Evolutionary conservation across 2,888 invertebrate genomes (phyloP).

Genomic region (Orthonychiurus folsomi): DNA sequence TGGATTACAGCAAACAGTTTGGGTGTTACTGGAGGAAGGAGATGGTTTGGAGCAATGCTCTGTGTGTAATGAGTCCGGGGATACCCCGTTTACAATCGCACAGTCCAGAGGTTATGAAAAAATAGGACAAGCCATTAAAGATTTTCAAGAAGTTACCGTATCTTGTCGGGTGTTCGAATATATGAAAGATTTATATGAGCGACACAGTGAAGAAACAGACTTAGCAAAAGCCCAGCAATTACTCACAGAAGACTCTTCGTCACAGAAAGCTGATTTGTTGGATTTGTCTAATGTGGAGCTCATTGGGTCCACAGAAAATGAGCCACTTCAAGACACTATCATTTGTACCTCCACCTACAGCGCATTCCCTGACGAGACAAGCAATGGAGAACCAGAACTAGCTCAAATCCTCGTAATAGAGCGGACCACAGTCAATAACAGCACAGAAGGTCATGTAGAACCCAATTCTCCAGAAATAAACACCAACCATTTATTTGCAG

Average conservation of each 20-base stretch:
- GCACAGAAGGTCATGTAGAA: not conserved
- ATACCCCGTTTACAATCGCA: conserved; percentile 34
- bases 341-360: not conserved
- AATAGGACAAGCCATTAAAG: conserved; percentile 25
- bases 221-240: too few species aligned
- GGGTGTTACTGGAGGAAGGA: conserved; percentile 30
- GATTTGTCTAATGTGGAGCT: not conserved
- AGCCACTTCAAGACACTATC: not conserved
- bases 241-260: not conserved
- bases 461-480: not conserved
- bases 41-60: conserved; percentile 35
- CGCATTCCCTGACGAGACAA: not conserved
- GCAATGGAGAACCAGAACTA: not conserved
- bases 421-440: not conserved
- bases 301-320: not conserved
- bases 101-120: conserved; percentile 18
- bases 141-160: conserved; percentile 33
- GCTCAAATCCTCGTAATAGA: not conserved
- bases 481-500: too few species aligned
- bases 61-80: conserved; percentile 26
- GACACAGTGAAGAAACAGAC: conserved; percentile 10
- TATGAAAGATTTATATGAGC: conserved; percentile 25
- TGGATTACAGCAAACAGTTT: conserved; percentile 34
- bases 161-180: conserved; percentile 26
- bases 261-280: not conserved